Percentiles rank a stretch among this genome's conserved stretches.
These are phyloP conservation scores for Melieria crassipennis DNA, from an alignment of 2,888 invertebrate species.

Conservation along the genomic window DNA sequence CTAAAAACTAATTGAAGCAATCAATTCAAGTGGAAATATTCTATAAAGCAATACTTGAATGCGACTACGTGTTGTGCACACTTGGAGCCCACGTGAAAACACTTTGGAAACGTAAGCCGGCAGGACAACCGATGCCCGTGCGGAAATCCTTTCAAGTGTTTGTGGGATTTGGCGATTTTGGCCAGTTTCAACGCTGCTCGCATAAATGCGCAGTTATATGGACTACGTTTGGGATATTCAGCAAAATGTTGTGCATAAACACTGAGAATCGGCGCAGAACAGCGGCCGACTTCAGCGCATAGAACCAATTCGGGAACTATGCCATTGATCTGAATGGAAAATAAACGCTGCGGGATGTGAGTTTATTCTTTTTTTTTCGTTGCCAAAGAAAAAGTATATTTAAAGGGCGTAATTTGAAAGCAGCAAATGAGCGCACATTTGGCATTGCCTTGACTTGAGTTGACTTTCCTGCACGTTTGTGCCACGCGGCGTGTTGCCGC, in stretches of 20 bases:
- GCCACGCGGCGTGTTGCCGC: neutral
- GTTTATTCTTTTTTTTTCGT: neutral
- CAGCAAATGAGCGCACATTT: too few relatives aligned
- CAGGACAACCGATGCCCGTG: neutral
- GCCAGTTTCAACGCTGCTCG: neutral
- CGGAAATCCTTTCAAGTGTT: slow-evolving; percentile 6
- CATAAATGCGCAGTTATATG: slow-evolving; percentile 10
- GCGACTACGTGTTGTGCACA: too few relatives aligned
- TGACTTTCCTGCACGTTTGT: too few relatives aligned
- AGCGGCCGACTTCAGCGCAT: neutral
- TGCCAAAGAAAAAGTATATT: neutral
- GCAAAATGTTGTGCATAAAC: neutral
- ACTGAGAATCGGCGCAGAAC: neutral
- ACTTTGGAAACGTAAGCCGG: neutral
- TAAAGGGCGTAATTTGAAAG: too few relatives aligned
- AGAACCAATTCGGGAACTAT: neutral
- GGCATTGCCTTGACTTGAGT: too few relatives aligned
- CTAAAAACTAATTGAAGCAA: too few relatives aligned
- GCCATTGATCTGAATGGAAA: slow-evolving; percentile 12
- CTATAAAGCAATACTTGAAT: too few relatives aligned
- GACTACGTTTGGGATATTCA: neutral
- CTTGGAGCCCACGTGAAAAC: neutral
- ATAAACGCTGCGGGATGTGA: slow-evolving; percentile 14
- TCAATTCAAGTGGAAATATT: too few relatives aligned
- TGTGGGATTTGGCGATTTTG: neutral